Base-by-base conservation (phyloP, 2,797 vertebrate genomes). In the Etheostoma perlongum region DNA sequence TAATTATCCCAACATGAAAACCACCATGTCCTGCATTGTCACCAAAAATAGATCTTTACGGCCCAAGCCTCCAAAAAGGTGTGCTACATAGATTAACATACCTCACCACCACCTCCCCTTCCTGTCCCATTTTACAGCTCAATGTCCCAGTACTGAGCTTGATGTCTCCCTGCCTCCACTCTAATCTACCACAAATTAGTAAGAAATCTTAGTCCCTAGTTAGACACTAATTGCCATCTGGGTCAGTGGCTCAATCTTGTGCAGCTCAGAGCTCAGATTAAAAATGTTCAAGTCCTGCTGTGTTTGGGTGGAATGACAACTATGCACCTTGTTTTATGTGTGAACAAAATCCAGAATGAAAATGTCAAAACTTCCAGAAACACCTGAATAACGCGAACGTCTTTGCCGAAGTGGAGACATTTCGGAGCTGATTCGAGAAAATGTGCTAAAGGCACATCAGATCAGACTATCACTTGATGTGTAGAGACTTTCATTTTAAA, bases 1-100 rank as follows among this genome's bases (percentile, higher is more conserved):
- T 90, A 92, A 88, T 88, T 89, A 90, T 87, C 5, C 85, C 85
- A 85, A 90, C 76, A 90, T 91, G 87, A 90, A 89, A 91, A 87
- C 72, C 63, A 78, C 86, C 87, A 88, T 87, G 90, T 83, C 78
- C 84, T 87, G 82, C 85, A 88, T 86, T 90, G 85, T 89, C 89
- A 92, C 91, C 91, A 89, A 87, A 91, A 89, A 89, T 79, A 87
- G 66, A 85, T 84, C 76, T 40, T 77, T 87, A 88, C 79, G 79
- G 77, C 79, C 74, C 69, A 79, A 73, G 82, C 65, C 66, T 62
- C 58, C 80, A 91, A 91, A 88, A 91, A 91, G 88, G 88, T 91
- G 89, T 89, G 84, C 47, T 42, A 30, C 55, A 66, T 85, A 86
- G 61, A 75, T 89, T 88, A 51, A 75, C 33, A 60, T 67, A 51